Evolutionary conservation across 2,113 vertebrate genomes (phyloP), one percentile per base, ranked within the genome.

Genomic region (Periophthalmodon schlosseri): DNA sequence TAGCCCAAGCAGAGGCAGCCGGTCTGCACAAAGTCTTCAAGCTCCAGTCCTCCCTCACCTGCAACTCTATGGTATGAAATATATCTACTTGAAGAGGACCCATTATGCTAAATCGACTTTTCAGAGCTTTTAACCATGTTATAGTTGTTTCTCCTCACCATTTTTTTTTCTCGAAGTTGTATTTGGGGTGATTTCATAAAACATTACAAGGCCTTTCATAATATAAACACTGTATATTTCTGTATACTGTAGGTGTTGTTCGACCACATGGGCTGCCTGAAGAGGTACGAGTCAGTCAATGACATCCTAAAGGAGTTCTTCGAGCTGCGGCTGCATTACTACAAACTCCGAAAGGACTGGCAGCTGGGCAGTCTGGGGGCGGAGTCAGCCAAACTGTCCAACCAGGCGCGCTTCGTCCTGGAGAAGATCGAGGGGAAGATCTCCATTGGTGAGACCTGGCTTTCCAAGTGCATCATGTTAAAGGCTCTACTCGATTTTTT

Each of bases 21-120:
- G 98, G 98, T 16, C 91, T 99, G 61, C 98, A 99, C 91, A 99
- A 99, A 92, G 97, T 99, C 79, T 99, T 99, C 91, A 99, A 99
- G 82, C 95, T 99, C 83, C 98, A 99, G 85, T 97, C 97, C 81
- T 96, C 94, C 81, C 96, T 99, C 80, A 99, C 98, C 87, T 99
- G 98, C 91, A 98, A 99, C 94, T 99, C 97, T 57, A 99, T 99
- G 98, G 98, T 96, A 94, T 91, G 58, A 49, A 21, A 58, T n/a
- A 2, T 2, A 54, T 52, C 20, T n/a, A 20, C 16, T 18, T 54
- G 46, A 23, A 13, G 24, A 18, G 28, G 21, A 9, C 54, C 8
- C 28, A 28, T 28, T 57, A 57, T 21, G 5, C 3, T 50, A 50
- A 36, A 33, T 9, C 8, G 18, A 1, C 10, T 34, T 11, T 66